These are phyloP conservation scores for Lepisosteus oculatus DNA, from an alignment of 2,113 vertebrate genomes.

Conservation along the genomic window DNA sequence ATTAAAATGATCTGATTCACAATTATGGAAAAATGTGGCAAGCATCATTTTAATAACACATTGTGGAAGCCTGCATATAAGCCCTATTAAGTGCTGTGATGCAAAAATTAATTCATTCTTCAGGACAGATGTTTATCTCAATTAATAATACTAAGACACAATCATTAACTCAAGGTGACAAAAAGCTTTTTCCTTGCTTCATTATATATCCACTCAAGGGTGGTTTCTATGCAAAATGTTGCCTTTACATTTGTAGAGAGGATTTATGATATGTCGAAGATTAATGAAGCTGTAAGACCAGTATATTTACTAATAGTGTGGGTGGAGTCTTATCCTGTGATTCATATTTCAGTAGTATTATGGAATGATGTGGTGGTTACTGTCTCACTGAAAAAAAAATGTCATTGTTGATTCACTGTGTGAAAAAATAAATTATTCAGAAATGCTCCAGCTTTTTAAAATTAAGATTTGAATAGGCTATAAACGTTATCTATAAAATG, in stretches of 20 bases:
- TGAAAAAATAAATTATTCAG: too few relatives aligned
- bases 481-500: too few relatives aligned
- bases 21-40: too few relatives aligned
- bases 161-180: conserved; percentile 35
- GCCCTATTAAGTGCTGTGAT: not conserved
- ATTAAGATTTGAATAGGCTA: too few relatives aligned
- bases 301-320: conserved; percentile 60
- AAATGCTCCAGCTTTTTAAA: too few relatives aligned
- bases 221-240: conserved; percentile 53
- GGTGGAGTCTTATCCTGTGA: conserved; percentile 35
- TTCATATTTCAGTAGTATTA: not conserved
- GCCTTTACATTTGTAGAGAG: conserved; percentile 37
- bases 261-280: conserved; percentile 55
- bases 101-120: not conserved
- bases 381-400: too few relatives aligned
- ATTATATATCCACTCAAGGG: conserved; percentile 48
- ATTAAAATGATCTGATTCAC: too few relatives aligned
- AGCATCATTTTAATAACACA: too few relatives aligned
- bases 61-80: too few relatives aligned
- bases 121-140: not conserved
- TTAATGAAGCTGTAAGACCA: conserved; percentile 69
- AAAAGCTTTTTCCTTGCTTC: conserved; percentile 40
- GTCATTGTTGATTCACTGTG: too few relatives aligned
- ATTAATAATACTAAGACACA: not conserved
- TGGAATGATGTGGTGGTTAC: conserved; percentile 14